phyloP scores from a whole-genome alignment of 2,797 vertebrate genomes.

The Arnoldichthys spilopterus region DNA sequence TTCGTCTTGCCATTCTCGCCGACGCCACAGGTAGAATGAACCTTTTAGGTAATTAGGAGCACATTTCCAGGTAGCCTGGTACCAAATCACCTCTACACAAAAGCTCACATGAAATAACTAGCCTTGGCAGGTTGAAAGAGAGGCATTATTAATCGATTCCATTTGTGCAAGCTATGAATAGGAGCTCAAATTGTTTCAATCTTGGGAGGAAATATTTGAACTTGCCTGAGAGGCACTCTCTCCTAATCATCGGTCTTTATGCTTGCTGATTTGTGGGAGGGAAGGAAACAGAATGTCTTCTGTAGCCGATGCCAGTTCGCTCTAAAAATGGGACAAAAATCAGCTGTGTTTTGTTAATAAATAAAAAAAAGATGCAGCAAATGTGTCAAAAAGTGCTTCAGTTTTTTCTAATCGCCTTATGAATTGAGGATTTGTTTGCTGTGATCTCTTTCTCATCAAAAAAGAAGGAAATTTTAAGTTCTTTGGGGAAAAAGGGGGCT shows the following conservation, averaged over 20 bases:
- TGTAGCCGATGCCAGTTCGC: slow-evolving; percentile 11
- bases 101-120: slow-evolving; percentile 73
- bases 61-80: slow-evolving; percentile 74
- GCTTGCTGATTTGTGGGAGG: slow-evolving; percentile 72
- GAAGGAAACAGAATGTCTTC: slow-evolving; percentile 61
- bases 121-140: slow-evolving; percentile 70
- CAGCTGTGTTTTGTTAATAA: slow-evolving; percentile 54
- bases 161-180: slow-evolving; percentile 73
- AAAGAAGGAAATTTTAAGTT: background rate
- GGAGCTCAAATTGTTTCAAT: slow-evolving; percentile 70
- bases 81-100: slow-evolving; percentile 73
- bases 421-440: slow-evolving; percentile 21
- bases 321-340: slow-evolving; percentile 62
- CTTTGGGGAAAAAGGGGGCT: background rate
- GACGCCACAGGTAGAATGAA: slow-evolving; percentile 73
- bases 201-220: slow-evolving; percentile 73
- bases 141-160: slow-evolving; percentile 77
- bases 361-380: background rate
- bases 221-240: slow-evolving; percentile 59
- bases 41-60: slow-evolving; percentile 76
- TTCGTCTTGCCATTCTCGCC: slow-evolving; percentile 67
- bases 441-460: slow-evolving; percentile 1
- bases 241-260: slow-evolving; percentile 75
- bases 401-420: background rate
- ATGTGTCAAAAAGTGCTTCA: background rate